Conservation (phyloP, 2,888 invertebrate species). For the Scaptomyza tumidula region DNA sequence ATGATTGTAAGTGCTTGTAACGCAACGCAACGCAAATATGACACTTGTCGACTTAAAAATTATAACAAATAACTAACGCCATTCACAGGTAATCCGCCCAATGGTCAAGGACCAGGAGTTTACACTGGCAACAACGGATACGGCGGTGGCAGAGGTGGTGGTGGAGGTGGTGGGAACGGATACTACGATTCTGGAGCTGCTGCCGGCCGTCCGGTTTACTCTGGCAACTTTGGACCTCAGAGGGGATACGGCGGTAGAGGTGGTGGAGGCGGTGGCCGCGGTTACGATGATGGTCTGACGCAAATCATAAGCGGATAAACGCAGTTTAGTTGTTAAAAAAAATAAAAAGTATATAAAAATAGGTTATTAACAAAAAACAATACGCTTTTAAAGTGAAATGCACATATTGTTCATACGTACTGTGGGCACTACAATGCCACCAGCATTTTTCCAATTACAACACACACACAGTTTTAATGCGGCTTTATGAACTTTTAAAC, state of each 20-base stretch:
- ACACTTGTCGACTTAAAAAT: not conserved
- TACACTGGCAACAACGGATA: slow-evolving; percentile 47
- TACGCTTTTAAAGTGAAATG: not conserved
- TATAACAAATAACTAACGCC: slow-evolving; percentile 34
- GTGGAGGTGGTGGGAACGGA: slow-evolving; percentile 19
- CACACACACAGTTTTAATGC: not conserved
- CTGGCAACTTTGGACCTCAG: slow-evolving; percentile 65
- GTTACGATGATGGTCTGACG: slow-evolving; percentile 59
- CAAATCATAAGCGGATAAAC: slow-evolving; percentile 63
- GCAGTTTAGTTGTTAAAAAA: not conserved
- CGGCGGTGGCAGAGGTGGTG: slow-evolving; percentile 14
- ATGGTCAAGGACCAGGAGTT: slow-evolving; percentile 64
- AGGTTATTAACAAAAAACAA: not conserved
- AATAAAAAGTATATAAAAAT: not conserved
- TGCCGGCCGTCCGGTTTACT: slow-evolving; percentile 58
- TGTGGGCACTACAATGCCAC: not conserved
- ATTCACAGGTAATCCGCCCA: slow-evolving; percentile 66
- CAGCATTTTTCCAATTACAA: not conserved
- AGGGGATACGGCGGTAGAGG: slow-evolving; percentile 34
- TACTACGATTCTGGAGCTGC: slow-evolving; percentile 16
- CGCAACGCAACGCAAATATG: not conserved
- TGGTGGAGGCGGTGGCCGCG: slow-evolving; percentile 24
- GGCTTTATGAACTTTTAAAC: not conserved
- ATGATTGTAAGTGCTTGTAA: slow-evolving; percentile 63
- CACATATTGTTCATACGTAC: not conserved